A percentile compares a stretch with the other conserved stretches of the same genome.
phyloP scores from a whole-genome alignment of 2,113 vertebrate species.

The Platichthys stellatus region DNA sequence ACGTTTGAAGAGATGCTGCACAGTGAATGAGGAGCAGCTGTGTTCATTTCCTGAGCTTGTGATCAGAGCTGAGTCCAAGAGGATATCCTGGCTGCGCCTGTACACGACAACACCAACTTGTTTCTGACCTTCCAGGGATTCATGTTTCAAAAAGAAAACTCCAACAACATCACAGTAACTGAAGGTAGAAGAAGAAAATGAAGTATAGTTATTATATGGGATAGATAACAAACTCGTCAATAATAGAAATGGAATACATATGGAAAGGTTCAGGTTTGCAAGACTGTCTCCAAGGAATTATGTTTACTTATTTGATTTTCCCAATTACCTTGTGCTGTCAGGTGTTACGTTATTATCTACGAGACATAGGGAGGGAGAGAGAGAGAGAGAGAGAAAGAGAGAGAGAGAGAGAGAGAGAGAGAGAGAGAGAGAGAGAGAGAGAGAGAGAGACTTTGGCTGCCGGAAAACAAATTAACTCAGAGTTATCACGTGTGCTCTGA shows the following conservation, averaged over 20 bases:
- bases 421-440: too few species aligned
- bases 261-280: background rate
- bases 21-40: slow-evolving; percentile 69
- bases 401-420: too few species aligned
- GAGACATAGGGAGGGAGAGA: background rate
- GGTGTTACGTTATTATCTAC: background rate
- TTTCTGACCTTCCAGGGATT: slow-evolving; percentile 51
- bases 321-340: background rate
- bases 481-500: background rate
- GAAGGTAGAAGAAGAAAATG: background rate
- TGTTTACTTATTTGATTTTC: background rate
- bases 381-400: background rate
- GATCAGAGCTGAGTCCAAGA: slow-evolving; percentile 44
- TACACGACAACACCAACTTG: slow-evolving; percentile 28
- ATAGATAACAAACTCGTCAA: background rate
- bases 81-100: slow-evolving; percentile 67
- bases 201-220: background rate
- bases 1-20: slow-evolving; percentile 46
- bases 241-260: background rate
- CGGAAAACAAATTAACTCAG: background rate
- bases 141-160: background rate
- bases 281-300: background rate
- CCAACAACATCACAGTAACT: background rate
- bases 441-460: background rate
- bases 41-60: slow-evolving; percentile 71